A percentile compares a stretch with the other conserved stretches of the same genome.
phyloP scores from a whole-genome alignment of 2,888 invertebrate species.

The Eremobia ochroleuca region DNA sequence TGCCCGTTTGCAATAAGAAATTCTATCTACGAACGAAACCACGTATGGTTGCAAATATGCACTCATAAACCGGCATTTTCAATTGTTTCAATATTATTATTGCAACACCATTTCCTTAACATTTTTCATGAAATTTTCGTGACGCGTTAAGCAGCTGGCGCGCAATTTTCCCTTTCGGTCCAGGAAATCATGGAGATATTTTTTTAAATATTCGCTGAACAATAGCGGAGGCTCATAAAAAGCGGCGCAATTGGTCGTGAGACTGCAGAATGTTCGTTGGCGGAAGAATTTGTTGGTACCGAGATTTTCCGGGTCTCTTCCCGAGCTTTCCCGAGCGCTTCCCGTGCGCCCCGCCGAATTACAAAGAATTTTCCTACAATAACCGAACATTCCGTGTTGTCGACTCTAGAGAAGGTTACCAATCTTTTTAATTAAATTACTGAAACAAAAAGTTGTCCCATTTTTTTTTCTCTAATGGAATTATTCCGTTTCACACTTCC shows the following conservation, averaged over 20 bases:
- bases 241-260: constrained; percentile 76
- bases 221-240: constrained; percentile 76
- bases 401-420: constrained; percentile 74
- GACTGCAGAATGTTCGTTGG: constrained; percentile 72
- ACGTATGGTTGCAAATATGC: too few relatives aligned
- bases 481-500: constrained; percentile 65
- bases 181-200: constrained; percentile 66
- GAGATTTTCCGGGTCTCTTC: constrained; percentile 73
- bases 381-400: constrained; percentile 76
- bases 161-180: constrained; percentile 58
- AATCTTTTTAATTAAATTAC: constrained; percentile 83
- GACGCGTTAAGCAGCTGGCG: constrained; percentile 50
- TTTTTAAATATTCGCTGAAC: constrained; percentile 72
- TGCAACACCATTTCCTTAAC: constrained; percentile 21
- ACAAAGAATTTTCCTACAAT: constrained; percentile 77
- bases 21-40: background rate
- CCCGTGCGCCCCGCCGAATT: constrained; percentile 66
- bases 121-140: constrained; percentile 41
- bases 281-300: constrained; percentile 73
- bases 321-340: constrained; percentile 67
- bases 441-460: constrained; percentile 64
- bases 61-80: background rate
- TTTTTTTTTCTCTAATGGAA: constrained; percentile 60
- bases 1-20: background rate
- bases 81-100: constrained; percentile 11